phyloP scores from a whole-genome alignment of 2,113 vertebrate species.

The Eptesicus fuscus region DNA sequence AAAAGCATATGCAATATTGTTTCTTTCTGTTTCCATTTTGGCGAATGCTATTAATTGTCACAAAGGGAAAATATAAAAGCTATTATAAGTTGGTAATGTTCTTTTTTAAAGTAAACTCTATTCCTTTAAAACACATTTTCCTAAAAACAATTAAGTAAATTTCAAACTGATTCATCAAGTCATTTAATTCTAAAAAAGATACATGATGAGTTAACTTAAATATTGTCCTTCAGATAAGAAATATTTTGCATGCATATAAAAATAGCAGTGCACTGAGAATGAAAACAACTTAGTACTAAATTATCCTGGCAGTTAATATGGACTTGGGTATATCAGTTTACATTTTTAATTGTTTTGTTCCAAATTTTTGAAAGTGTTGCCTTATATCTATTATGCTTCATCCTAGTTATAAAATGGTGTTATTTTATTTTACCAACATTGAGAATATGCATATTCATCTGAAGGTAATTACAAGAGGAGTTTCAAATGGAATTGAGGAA shows the following conservation, averaged over 20 bases:
- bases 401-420: not conserved
- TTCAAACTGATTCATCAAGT: not conserved
- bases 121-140: not conserved
- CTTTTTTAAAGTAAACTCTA: not conserved
- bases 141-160: not conserved
- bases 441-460: not conserved
- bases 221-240: not conserved
- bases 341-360: not conserved
- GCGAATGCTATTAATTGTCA: not conserved
- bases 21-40: not conserved
- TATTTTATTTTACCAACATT: not conserved
- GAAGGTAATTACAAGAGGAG: not conserved
- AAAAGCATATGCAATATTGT: not conserved
- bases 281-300: not conserved
- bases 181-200: not conserved
- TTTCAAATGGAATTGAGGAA: not conserved
- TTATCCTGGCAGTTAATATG: not conserved
- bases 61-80: not conserved
- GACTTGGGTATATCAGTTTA: not conserved
- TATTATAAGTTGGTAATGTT: not conserved
- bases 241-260: not conserved
- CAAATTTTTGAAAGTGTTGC: not conserved
- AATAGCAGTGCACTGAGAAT: not conserved
- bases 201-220: not conserved
- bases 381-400: not conserved